Conservation (phyloP, 2,888 invertebrate species). For the Choreutis nemorana region DNA sequence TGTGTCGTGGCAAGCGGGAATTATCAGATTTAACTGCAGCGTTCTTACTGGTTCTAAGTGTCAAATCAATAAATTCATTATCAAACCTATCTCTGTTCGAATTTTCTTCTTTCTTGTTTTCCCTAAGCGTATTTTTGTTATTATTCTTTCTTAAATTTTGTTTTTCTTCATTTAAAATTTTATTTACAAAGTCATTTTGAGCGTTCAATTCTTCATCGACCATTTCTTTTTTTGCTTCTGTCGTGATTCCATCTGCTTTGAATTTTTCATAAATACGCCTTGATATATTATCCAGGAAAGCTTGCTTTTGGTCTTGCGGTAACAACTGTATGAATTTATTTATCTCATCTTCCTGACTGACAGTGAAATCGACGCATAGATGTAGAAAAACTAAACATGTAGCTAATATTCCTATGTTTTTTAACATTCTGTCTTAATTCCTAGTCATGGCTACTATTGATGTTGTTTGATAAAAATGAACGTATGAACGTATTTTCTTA, state of each 20-base stretch:
- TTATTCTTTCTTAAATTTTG: constrained; percentile 14
- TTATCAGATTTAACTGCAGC: too few relatives aligned
- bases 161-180: constrained; percentile 33
- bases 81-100: background rate
- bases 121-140: constrained; percentile 7
- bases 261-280: constrained; percentile 35
- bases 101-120: background rate
- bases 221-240: constrained; percentile 20
- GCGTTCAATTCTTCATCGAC: constrained; percentile 25
- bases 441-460: too few relatives aligned
- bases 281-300: constrained; percentile 36
- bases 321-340: constrained; percentile 37
- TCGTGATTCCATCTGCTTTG: constrained; percentile 13
- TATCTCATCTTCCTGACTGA: constrained; percentile 21
- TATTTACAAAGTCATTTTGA: constrained; percentile 29
- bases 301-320: constrained; percentile 35
- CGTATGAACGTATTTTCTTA: too few relatives aligned
- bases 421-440: constrained; percentile 19
- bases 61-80: background rate
- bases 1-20: too few relatives aligned
- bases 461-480: too few relatives aligned
- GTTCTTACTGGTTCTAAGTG: background rate
- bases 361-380: constrained; percentile 9
- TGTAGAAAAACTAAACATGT: too few relatives aligned
- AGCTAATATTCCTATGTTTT: too few relatives aligned